Percentiles rank a stretch among this genome's conserved stretches.
Conservation (phyloP, 2,113 vertebrate genomes). For the Thalassarche chlororhynchos region DNA sequence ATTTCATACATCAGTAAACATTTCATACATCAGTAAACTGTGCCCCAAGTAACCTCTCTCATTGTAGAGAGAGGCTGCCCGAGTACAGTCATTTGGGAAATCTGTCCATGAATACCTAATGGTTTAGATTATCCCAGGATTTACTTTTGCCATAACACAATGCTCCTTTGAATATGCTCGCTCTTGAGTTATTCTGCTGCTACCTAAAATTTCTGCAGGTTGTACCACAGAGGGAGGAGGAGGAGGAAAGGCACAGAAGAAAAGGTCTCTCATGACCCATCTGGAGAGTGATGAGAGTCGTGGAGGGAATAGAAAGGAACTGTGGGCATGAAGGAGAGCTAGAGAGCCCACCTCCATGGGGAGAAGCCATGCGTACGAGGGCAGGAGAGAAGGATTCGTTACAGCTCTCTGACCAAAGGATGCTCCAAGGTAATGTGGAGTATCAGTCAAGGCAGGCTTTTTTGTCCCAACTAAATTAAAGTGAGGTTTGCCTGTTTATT, state of each 20-base stretch:
- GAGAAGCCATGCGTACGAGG: rapidly evolving
- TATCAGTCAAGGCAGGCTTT: not conserved
- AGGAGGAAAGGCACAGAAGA: not conserved
- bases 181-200: not conserved
- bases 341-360: not conserved
- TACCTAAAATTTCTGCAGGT: not conserved
- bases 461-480: not conserved
- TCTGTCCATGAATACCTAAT: not conserved
- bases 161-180: not conserved
- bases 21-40: not conserved
- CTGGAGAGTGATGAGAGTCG: not conserved
- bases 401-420: not conserved
- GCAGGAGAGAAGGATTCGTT: not conserved
- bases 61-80: not conserved
- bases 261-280: not conserved
- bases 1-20: not conserved
- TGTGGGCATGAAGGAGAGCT: not conserved
- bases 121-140: not conserved
- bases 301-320: not conserved
- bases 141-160: not conserved
- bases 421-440: not conserved
- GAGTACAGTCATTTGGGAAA: not conserved
- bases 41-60: not conserved
- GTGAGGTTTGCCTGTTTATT: not conserved
- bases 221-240: not conserved